Percentiles rank a stretch among this genome's conserved stretches.
These are phyloP conservation scores for Peucedramus taeniatus DNA, from an alignment of 2,113 vertebrate genomes.

Conservation along the genomic window DNA sequence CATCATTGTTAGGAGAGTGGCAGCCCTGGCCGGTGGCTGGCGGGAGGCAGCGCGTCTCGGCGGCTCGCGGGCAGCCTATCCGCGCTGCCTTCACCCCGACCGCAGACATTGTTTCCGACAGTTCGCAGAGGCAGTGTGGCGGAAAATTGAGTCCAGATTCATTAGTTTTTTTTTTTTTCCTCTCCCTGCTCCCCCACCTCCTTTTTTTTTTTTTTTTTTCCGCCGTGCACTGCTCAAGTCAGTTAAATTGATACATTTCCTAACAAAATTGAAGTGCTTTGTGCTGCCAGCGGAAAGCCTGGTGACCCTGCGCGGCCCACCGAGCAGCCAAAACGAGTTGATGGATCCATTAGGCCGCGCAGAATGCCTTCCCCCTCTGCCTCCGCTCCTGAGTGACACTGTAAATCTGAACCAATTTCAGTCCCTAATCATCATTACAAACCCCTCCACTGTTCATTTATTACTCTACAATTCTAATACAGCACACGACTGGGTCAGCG, in stretches of 20 bases:
- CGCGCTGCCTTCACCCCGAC: slow-evolving; percentile 84
- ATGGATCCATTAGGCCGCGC: slow-evolving; percentile 99
- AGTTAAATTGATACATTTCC: slow-evolving; percentile 99
- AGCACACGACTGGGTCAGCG: slow-evolving; percentile 81
- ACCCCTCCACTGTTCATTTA: slow-evolving; percentile 96
- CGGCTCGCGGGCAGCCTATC: slow-evolving; percentile 82
- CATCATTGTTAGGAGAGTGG: slow-evolving; percentile 98
- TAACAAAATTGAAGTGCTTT: slow-evolving; percentile 99
- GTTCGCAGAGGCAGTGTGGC: slow-evolving; percentile 98
- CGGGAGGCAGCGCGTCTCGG: slow-evolving; percentile 81
- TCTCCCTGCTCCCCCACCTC: fast-evolving
- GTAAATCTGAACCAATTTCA: slow-evolving; percentile 99
- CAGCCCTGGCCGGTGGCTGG: slow-evolving; percentile 85
- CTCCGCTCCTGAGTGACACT: slow-evolving; percentile 93
- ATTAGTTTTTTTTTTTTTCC: slow-evolving; percentile 82
- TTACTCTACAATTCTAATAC: slow-evolving; percentile 88
- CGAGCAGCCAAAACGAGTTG: slow-evolving; percentile 97
- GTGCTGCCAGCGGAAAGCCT: slow-evolving; percentile 98
- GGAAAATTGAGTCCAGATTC: slow-evolving; percentile 99
- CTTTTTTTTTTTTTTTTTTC: not conserved
- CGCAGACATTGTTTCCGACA: slow-evolving; percentile 96
- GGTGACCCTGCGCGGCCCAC: slow-evolving; percentile 98
- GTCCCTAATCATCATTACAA: slow-evolving; percentile 99
- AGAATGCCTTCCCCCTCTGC: slow-evolving; percentile 92
- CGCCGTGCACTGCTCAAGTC: slow-evolving; percentile 90